Percentiles rank a stretch among this genome's conserved stretches.
These are phyloP conservation scores for Mormyrus proboscirostris DNA, from an alignment of 2,797 vertebrate species.

Conservation along the genomic window DNA sequence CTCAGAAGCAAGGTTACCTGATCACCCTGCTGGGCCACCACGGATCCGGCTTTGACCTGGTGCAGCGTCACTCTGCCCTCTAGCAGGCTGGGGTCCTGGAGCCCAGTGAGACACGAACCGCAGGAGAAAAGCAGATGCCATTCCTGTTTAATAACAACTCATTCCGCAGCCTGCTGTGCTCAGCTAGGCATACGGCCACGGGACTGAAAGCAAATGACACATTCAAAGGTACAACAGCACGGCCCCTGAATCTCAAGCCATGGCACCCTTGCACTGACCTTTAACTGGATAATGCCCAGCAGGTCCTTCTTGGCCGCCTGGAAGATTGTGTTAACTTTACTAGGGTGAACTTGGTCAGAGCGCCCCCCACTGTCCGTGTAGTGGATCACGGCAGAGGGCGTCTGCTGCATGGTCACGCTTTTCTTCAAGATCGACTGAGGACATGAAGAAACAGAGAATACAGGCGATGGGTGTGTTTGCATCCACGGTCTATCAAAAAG, in stretches of 20 bases:
- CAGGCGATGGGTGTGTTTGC: not conserved
- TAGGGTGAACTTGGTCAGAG: constrained; percentile 55
- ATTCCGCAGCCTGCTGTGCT: not conserved
- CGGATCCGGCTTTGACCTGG: constrained; percentile 83
- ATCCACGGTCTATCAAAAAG: not conserved
- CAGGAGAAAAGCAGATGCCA: constrained; percentile 14
- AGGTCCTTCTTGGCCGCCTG: constrained; percentile 86
- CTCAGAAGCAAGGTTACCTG: constrained; percentile 62
- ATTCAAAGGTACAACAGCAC: not conserved
- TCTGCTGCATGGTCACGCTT: constrained; percentile 71
- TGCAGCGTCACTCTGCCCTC: constrained; percentile 81
- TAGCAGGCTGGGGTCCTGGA: constrained; percentile 71
- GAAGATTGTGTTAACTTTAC: constrained; percentile 65
- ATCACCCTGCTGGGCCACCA: constrained; percentile 87
- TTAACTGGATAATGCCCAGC: constrained; percentile 77
- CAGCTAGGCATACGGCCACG: not conserved
- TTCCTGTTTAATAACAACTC: not conserved
- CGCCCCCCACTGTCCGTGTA: constrained; percentile 61
- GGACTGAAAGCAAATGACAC: not conserved
- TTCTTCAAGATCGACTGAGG: constrained; percentile 68
- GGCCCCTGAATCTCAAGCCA: not conserved
- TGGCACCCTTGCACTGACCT: constrained; percentile 43
- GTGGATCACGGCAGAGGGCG: constrained; percentile 72
- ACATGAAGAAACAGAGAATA: not conserved
- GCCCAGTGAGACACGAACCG: not conserved